Conservation (phyloP, 64 coral and sea anemone genomes). For the Montipora capricornis region DNA sequence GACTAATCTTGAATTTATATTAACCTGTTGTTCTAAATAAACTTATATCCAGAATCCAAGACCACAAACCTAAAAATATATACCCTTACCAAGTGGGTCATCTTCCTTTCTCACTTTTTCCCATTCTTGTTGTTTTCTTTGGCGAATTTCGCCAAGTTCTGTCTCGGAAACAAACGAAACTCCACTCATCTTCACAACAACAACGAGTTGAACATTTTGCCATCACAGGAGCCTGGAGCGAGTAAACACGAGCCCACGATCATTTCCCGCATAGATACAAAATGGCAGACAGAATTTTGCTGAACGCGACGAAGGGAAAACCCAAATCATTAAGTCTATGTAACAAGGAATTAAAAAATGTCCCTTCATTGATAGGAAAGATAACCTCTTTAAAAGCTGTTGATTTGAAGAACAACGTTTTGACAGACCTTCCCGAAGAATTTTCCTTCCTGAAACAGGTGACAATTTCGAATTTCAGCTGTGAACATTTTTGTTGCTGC, state of each 20-base stretch:
- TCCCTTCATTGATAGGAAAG: constrained; percentile 87
- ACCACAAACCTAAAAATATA: background rate
- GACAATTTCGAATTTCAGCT: constrained; percentile 9
- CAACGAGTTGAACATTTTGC: background rate
- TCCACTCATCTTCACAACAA: constrained; percentile 32
- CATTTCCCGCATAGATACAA: constrained; percentile 14
- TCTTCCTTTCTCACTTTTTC: constrained; percentile 90
- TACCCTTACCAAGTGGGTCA: constrained; percentile 76
- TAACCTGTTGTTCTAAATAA: background rate
- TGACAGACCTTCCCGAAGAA: constrained; percentile 73
- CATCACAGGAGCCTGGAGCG: background rate
- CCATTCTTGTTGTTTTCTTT: constrained; percentile 95
- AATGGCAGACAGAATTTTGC: constrained; percentile 96
- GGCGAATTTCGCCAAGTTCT: constrained; percentile 76
- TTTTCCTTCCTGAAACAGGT: constrained; percentile 90
- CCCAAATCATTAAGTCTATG: constrained; percentile 90
- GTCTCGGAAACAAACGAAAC: constrained; percentile 85
- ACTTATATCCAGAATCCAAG: no score
- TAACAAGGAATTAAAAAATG: constrained; percentile 83
- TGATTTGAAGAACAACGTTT: constrained; percentile 92
- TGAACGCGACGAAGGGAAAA: constrained; percentile 94
- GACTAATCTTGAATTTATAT: no score
- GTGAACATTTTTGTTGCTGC: background rate
- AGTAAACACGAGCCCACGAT: constrained; percentile 30
- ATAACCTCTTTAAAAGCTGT: constrained; percentile 81